Evolutionary conservation across 1,140 invertebrate genomes (phyloP), one percentile per base, ranked within the genome.

Genomic region (Leptestheria dahalacensis): DNA sequence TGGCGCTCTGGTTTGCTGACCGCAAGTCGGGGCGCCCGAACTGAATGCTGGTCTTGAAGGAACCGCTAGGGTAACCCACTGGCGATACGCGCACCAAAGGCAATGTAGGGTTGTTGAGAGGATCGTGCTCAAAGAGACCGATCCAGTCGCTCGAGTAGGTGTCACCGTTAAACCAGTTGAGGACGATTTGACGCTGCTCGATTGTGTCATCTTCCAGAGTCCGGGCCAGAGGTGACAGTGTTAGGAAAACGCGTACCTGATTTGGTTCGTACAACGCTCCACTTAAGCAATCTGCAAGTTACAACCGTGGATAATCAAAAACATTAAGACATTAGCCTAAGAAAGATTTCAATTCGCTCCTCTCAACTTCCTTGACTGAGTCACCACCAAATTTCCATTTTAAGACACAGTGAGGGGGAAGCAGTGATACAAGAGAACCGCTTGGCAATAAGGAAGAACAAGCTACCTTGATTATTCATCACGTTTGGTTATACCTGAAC

Each of bases 61-160:
- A 59, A 10, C 60, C 54, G 11, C n/a, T 41, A 46, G 21, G 28
- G 9, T 57, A 20, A 18, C 11, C 20, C 18, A 18, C 23, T 1
- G 55, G n/a, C 24, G 18, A 21, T 11, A 61, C 24, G n/a, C 26
- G 47, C 11, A 51, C 25, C 18, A 64, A 41, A 12, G 56, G 55
- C 29, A 60, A 28, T 12, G 48, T 62, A 2, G 61, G 48, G 24
- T 52, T 52, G 47, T 61, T 62, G 11, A n/a, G 15, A 3, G 70
- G 68, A 24, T 68, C 65, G 55, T 69, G 64, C 33, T 66, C 65
- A 61, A 66, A 71, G 20, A 71, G 58, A 0, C 67, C 69, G 4
- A 70, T 64, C 68, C 69, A 70, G 52, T 69, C 66, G 29, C 67
- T 67, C 2, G 51, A 33, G 18, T 62, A 47, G 15, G 60, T 56